A percentile compares a stretch with the other conserved stretches of the same genome.
These are phyloP conservation scores for Podarcis muralis DNA, from an alignment of 2,113 vertebrate species.

Conservation along the genomic window DNA sequence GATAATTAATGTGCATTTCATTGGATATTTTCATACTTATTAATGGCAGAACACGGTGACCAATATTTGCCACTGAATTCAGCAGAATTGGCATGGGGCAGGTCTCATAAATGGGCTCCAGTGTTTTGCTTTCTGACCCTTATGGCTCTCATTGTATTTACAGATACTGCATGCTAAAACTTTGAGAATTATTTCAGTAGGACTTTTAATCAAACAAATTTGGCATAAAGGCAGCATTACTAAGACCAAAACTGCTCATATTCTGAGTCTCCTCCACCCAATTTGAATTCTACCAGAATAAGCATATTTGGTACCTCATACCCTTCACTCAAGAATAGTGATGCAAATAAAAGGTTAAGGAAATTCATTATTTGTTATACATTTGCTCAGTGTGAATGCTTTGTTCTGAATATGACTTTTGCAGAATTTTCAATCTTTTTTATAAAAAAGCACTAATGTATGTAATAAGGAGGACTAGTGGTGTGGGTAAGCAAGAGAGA, in stretches of 20 bases:
- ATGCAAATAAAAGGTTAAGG: background rate
- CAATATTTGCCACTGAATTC: slow-evolving; percentile 38
- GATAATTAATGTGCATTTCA: slow-evolving; percentile 65
- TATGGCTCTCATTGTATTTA: slow-evolving; percentile 16
- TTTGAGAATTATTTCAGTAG: background rate
- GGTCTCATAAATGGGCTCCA: background rate
- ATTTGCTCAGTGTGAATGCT: background rate
- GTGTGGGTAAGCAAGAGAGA: too few relatives aligned
- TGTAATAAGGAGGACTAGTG: too few relatives aligned
- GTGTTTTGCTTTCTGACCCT: background rate
- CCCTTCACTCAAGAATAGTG: background rate
- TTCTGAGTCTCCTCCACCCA: background rate
- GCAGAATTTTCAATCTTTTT: too few relatives aligned
- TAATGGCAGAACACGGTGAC: slow-evolving; percentile 18
- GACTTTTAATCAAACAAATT: fast-evolving
- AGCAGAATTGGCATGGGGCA: background rate
- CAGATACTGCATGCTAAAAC: background rate
- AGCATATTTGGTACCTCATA: background rate
- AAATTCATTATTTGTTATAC: background rate
- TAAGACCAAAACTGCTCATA: background rate
- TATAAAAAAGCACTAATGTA: too few relatives aligned
- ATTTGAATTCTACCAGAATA: background rate
- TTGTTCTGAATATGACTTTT: too few relatives aligned
- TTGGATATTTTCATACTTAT: slow-evolving; percentile 61
- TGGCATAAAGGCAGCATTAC: background rate